Percentiles rank a stretch among this genome's conserved stretches.
These are phyloP conservation scores for Tringa solitaria DNA, from an alignment of 2,113 vertebrate genomes.

Conservation along the genomic window DNA sequence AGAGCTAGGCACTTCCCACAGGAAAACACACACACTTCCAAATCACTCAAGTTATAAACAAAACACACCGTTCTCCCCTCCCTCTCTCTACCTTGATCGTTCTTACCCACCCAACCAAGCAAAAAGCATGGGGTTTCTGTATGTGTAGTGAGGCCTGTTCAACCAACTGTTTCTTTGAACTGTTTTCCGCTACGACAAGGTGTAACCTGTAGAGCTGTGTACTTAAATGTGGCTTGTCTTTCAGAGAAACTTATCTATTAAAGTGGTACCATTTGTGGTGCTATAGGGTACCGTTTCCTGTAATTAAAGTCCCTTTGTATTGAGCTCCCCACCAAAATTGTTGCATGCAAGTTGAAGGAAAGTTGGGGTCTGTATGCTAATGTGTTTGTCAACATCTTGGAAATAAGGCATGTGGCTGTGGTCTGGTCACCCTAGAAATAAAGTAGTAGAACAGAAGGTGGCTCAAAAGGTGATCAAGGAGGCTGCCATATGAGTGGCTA, in stretches of 20 bases:
- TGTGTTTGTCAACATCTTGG: background rate
- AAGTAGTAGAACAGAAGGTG: background rate
- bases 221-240: background rate
- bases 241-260: background rate
- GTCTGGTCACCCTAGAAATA: background rate
- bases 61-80: background rate
- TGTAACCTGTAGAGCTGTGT: background rate
- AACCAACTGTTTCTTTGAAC: background rate
- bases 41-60: conserved; percentile 8
- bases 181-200: background rate
- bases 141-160: background rate
- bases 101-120: background rate
- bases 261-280: background rate
- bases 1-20: conserved; percentile 14
- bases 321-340: background rate
- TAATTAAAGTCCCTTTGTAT: background rate
- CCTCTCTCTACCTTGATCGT: background rate
- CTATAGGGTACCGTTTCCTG: background rate
- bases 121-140: background rate
- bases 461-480: background rate
- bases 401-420: background rate
- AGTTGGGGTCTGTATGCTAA: background rate
- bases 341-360: background rate
- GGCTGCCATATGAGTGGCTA: background rate
- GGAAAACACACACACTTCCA: conserved; percentile 1